Evolutionary conservation across 2,113 vertebrate species (phyloP).

Genomic region (Willisornis vidua): DNA sequence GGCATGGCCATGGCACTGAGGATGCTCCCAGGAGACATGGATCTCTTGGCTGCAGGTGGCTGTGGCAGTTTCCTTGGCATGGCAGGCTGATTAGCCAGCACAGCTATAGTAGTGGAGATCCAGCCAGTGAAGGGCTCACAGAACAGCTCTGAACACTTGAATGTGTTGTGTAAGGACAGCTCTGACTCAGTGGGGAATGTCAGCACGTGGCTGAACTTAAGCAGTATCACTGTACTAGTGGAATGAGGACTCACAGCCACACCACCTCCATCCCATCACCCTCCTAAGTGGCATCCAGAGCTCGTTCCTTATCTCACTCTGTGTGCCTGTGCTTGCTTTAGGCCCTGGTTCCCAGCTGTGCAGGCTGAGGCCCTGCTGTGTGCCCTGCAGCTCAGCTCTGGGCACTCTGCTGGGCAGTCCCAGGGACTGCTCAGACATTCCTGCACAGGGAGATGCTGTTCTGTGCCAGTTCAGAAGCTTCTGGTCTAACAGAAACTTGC

Average conservation of each 20-base stretch:
- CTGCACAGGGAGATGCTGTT: not conserved
- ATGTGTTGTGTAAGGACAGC: not conserved
- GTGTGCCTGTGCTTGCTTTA: rapidly evolving
- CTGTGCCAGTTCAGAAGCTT: not conserved
- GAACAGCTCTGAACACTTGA: not conserved
- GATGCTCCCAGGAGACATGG: not conserved
- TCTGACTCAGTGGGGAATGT: not conserved
- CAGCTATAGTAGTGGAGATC: not conserved
- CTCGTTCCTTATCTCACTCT: not conserved
- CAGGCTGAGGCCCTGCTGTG: not conserved
- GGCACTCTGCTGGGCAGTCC: not conserved
- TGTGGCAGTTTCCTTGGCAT: not conserved
- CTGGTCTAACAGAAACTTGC: not conserved
- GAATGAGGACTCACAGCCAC: not conserved
- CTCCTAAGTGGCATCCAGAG: not conserved
- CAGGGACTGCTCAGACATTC: rapidly evolving
- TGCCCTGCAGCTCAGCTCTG: not conserved
- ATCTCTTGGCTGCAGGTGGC: not conserved
- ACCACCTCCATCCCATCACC: not conserved
- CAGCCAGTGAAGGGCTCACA: not conserved
- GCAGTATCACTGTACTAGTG: not conserved
- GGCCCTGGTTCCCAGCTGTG: not conserved
- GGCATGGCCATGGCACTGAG: not conserved
- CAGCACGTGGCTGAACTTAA: not conserved
- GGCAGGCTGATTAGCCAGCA: not conserved